Evolutionary conservation across 1,140 invertebrate genomes (phyloP).

Genomic region (Anoplophora glabripennis): DNA sequence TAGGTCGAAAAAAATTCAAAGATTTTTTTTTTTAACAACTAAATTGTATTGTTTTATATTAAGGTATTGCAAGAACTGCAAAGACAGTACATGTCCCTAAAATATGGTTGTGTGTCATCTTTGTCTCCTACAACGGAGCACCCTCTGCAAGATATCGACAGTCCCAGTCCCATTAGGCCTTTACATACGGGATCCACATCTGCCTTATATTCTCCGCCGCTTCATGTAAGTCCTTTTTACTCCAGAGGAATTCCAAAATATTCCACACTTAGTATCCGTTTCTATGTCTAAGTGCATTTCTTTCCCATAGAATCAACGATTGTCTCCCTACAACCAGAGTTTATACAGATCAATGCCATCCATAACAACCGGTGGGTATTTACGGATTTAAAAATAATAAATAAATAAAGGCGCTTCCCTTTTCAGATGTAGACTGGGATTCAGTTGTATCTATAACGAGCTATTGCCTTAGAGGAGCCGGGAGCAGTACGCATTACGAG

Average conservation of each 20-base stretch:
- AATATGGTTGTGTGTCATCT: conserved; percentile 58
- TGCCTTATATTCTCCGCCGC: conserved; percentile 40
- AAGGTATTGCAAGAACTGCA: conserved; percentile 71
- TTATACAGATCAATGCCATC: conserved; percentile 47
- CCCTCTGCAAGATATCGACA: conserved; percentile 44
- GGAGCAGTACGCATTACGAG: conserved; percentile 81
- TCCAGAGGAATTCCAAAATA: background rate
- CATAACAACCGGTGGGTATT: conserved; percentile 38
- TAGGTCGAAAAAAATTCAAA: too few species aligned
- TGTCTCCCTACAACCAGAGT: conserved; percentile 35
- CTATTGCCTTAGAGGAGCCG: conserved; percentile 76
- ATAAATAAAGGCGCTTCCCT: background rate
- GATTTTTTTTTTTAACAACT: too few species aligned
- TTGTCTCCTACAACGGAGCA: conserved; percentile 44
- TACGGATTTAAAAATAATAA: background rate
- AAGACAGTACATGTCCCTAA: conserved; percentile 67
- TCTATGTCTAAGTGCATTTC: background rate
- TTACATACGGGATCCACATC: conserved; percentile 42
- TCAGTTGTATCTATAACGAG: conserved; percentile 59
- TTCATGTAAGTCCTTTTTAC: conserved; percentile 34
- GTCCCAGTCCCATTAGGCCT: conserved; percentile 43
- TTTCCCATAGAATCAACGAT: conserved; percentile 32
- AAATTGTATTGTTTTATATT: conserved; percentile 3
- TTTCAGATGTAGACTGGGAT: conserved; percentile 38
- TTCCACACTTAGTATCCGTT: background rate